phyloP scores from a whole-genome alignment of 1,140 invertebrate species.

The Gonioctena quinquepunctata region DNA sequence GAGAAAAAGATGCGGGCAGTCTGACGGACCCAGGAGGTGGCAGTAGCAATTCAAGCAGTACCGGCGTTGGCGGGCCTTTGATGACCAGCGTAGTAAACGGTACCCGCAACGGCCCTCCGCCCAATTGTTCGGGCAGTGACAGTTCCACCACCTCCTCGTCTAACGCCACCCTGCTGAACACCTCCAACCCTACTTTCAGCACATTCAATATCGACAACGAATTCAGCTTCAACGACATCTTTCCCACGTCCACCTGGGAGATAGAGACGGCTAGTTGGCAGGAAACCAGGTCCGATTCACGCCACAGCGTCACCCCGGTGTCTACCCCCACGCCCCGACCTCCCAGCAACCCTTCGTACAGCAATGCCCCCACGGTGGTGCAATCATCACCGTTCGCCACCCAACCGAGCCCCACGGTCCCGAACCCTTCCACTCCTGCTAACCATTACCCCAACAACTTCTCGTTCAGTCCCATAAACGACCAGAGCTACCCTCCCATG shows the following conservation, averaged over 20 bases:
- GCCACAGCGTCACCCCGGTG: slow-evolving; percentile 59
- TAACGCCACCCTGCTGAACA: slow-evolving; percentile 47
- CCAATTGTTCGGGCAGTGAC: slow-evolving; percentile 51
- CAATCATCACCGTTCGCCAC: slow-evolving; percentile 55
- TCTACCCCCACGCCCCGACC: slow-evolving; percentile 59
- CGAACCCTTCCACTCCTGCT: slow-evolving; percentile 49
- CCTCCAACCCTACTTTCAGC: slow-evolving; percentile 53
- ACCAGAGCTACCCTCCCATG: slow-evolving; percentile 45
- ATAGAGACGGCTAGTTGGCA: slow-evolving; percentile 56
- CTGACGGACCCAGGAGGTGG: slow-evolving; percentile 52
- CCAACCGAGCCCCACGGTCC: slow-evolving; percentile 60
- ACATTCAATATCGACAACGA: slow-evolving; percentile 60
- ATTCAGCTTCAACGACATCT: slow-evolving; percentile 65
- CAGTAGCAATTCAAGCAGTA: slow-evolving; percentile 30
- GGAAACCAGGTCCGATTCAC: slow-evolving; percentile 61
- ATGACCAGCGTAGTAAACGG: slow-evolving; percentile 71
- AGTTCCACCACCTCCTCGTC: slow-evolving; percentile 43
- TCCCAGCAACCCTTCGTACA: slow-evolving; percentile 57
- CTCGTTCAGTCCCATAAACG: slow-evolving; percentile 63
- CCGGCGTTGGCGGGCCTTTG: slow-evolving; percentile 63
- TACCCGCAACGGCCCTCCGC: slow-evolving; percentile 47
- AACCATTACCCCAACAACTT: slow-evolving; percentile 61
- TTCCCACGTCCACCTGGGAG: slow-evolving; percentile 60
- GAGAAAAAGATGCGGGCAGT: slow-evolving; percentile 59
- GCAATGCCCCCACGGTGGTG: slow-evolving; percentile 59